These are phyloP conservation scores for Ophion ventricosus DNA, from an alignment of 2,888 invertebrate genomes.

Conservation along the genomic window DNA sequence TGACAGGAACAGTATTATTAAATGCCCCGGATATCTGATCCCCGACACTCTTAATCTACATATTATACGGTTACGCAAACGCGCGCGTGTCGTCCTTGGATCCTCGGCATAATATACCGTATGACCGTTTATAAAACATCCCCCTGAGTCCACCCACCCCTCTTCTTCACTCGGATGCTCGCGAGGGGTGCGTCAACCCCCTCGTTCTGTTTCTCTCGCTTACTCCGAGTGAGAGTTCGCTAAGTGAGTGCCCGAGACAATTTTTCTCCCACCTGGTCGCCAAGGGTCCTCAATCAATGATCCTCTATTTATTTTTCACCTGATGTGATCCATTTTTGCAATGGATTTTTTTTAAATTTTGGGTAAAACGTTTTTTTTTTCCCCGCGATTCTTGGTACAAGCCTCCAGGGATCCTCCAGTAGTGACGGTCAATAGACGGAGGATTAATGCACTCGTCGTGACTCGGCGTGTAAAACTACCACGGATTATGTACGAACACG, in stretches of 20 bases:
- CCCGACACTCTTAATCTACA: conserved; percentile 83
- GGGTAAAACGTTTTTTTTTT: no score
- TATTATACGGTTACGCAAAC: conserved; percentile 81
- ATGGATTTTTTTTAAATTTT: no score
- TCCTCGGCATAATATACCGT: conserved; percentile 53
- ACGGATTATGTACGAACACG: conserved; percentile 61
- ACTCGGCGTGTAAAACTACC: conserved; percentile 59
- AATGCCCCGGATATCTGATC: conserved; percentile 83
- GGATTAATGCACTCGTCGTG: conserved; percentile 56
- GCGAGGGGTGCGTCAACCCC: background rate
- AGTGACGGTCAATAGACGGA: conserved; percentile 15
- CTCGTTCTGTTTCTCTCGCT: background rate
- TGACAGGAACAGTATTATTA: conserved; percentile 84
- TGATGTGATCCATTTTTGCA: no score
- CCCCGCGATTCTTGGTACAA: no score
- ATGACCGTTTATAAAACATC: conserved; percentile 66
- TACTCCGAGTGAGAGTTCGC: background rate
- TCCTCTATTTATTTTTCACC: background rate
- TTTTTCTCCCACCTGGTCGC: background rate
- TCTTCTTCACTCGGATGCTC: conserved; percentile 10
- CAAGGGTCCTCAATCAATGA: background rate
- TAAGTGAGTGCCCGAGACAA: background rate
- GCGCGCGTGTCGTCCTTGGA: conserved; percentile 66
- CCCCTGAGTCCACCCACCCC: conserved; percentile 53
- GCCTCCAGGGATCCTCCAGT: conserved; percentile 5